Evolutionary conservation across 2,888 invertebrate genomes (phyloP).

Genomic region (Melanargia galathea): DNA sequence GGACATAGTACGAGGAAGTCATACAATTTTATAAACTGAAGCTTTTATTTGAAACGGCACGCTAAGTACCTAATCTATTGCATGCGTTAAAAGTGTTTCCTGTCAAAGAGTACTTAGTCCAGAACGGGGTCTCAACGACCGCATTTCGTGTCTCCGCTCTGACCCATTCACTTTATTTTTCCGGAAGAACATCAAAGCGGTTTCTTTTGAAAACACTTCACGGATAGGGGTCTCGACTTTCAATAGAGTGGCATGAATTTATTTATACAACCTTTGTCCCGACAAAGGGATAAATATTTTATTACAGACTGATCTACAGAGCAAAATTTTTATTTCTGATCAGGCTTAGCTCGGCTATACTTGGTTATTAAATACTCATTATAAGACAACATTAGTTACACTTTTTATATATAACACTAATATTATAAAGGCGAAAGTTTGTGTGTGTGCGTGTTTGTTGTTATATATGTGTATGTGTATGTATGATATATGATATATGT

Average conservation of each 20-base stretch:
- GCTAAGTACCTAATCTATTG: constrained; percentile 32
- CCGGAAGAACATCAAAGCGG: constrained; percentile 58
- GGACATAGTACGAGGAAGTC: background rate
- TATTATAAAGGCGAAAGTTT: no score
- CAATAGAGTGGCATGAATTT: constrained; percentile 70
- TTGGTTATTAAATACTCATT: no score
- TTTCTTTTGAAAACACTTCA: constrained; percentile 64
- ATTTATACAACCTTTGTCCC: constrained; percentile 53
- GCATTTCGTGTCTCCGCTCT: constrained; percentile 46
- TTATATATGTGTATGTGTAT: no score
- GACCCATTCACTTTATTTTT: constrained; percentile 50
- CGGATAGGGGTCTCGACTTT: constrained; percentile 54
- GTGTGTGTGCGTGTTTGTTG: no score
- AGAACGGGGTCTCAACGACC: constrained; percentile 41
- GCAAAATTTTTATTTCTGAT: no score
- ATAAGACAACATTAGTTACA: no score
- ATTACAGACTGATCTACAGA: constrained; percentile 58
- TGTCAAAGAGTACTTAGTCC: constrained; percentile 40
- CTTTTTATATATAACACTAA: no score
- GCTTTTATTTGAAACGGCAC: constrained; percentile 23
- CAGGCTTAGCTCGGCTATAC: no score
- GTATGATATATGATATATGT: no score
- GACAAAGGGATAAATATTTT: constrained; percentile 66
- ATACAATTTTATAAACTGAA: constrained; percentile 8
- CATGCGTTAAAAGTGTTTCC: constrained; percentile 38